These are phyloP conservation scores for Mycalesis mineus DNA, from an alignment of 2,888 invertebrate species.

Conservation along the genomic window DNA sequence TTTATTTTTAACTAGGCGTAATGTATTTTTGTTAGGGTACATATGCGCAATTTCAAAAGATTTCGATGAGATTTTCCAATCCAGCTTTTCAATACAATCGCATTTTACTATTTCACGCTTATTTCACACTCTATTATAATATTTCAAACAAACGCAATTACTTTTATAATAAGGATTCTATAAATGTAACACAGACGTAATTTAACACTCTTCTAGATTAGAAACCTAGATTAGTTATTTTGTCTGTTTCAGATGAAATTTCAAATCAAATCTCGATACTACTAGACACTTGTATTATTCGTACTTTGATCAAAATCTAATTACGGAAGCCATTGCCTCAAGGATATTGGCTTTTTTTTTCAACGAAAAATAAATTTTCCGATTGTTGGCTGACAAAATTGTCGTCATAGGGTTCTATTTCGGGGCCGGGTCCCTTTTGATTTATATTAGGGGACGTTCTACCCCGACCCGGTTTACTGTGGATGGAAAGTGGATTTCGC, in stretches of 20 bases:
- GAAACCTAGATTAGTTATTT: too few species aligned
- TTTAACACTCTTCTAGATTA: too few species aligned
- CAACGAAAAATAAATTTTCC: conserved; percentile 6
- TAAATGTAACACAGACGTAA: too few species aligned
- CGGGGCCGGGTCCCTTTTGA: neutral
- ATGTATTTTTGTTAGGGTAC: too few species aligned
- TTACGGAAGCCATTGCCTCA: conserved; percentile 11
- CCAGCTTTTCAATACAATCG: too few species aligned
- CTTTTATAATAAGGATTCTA: too few species aligned
- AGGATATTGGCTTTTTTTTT: conserved; percentile 4
- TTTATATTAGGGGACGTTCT: conserved; percentile 3
- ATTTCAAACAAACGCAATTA: too few species aligned
- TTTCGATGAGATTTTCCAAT: too few species aligned
- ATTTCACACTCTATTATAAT: too few species aligned
- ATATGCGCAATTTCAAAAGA: too few species aligned
- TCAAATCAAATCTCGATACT: conserved; percentile 12
- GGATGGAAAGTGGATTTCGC: neutral
- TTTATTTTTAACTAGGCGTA: too few species aligned
- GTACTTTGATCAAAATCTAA: conserved; percentile 23
- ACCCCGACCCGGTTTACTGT: neutral
- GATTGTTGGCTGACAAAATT: conserved; percentile 8
- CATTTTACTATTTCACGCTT: too few species aligned
- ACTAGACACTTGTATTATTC: conserved; percentile 13
- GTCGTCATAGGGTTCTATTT: neutral
- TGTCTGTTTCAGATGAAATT: neutral